Percentiles rank a stretch among this genome's conserved stretches.
Evolutionary conservation across 2,888 invertebrate genomes (phyloP).

Genomic region (Lepidocyrtinus sp.): DNA sequence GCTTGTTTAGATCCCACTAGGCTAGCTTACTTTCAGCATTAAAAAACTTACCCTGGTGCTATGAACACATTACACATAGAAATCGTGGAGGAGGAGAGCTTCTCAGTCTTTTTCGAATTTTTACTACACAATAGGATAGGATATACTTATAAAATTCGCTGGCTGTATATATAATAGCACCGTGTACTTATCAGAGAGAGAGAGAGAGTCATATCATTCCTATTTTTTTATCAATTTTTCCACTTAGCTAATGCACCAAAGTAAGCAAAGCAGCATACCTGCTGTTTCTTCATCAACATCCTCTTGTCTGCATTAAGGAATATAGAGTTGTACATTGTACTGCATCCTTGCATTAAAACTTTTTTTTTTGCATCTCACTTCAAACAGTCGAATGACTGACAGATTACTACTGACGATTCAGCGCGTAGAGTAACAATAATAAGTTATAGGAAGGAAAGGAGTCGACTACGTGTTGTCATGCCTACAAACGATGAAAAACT

Average conservation of each 20-base stretch:
- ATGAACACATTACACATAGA: conserved; percentile 1
- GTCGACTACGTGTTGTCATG: conserved; percentile 24
- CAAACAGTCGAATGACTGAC: conserved; percentile 2
- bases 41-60: conserved; percentile 18
- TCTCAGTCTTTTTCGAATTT: conserved; percentile 10
- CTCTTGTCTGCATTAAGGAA: neutral
- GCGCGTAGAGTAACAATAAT: neutral
- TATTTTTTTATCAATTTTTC: conserved; percentile 40
- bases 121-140: conserved; percentile 37
- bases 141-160: conserved; percentile 35
- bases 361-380: conserved; percentile 16
- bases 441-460: conserved; percentile 1
- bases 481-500: conserved; percentile 34
- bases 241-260: conserved; percentile 21
- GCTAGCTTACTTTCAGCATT: conserved; percentile 25
- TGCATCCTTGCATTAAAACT: neutral
- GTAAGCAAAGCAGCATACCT: conserved; percentile 20
- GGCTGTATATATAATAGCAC: conserved; percentile 6
- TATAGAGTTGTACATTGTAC: neutral
- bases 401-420: neutral
- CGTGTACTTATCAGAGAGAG: conserved; percentile 13
- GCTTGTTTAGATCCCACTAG: conserved; percentile 47
- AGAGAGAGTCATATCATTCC: conserved; percentile 25
- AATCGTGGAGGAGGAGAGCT: conserved; percentile 12
- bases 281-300: conserved; percentile 4